Evolutionary conservation across 1,140 invertebrate species (phyloP), one percentile per base, ranked within the genome.

Genomic region (Antheraea mylitta): DNA sequence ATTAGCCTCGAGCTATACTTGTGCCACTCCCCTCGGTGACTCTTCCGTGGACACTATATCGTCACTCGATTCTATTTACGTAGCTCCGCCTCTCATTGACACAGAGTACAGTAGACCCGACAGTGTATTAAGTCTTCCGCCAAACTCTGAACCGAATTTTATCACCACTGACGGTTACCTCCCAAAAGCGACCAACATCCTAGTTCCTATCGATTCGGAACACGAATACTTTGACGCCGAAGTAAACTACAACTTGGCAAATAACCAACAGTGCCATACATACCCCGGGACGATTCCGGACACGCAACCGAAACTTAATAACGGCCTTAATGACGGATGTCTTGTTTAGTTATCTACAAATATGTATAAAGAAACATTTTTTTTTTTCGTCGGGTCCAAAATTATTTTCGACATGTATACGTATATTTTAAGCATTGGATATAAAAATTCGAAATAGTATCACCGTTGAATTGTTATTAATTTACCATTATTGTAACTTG

Each of bases 1-100:
- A 13, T 81, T 93, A n/a, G 90, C 92, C 6, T 93, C 92, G 53
- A 92, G 91, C 72, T 93, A 92, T 75, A 92, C 86, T 0, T 92
- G 92, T 64, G 75, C 78, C 64, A 83, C 85, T 7, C 78, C 86
- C n/a, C 88, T 83, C 68, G 86, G 82, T 18, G 86, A 89, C 61
- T 86, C 80, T 10, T 85, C 85, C n/a, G 85, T 89, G 63, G 89
- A 92, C 71, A 85, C 82, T 8, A 85, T 89, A 60, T 81, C 90
- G 0, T 86, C 83, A 6, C 73, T 92, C 7, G 90, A 92, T 74
- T 78, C 80, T n/a, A 71, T 85, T 6, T 90, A 90, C 69, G 80
- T 87, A 45, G 75, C 83, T 13, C 86, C 82, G 3, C 86, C 85
- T 65, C 74, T 81, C 10, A 73, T 89, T 58, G 87, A 90, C 18